Evolutionary conservation across 1,140 invertebrate species (phyloP).

Genomic region (Wiebesia pumilae): DNA sequence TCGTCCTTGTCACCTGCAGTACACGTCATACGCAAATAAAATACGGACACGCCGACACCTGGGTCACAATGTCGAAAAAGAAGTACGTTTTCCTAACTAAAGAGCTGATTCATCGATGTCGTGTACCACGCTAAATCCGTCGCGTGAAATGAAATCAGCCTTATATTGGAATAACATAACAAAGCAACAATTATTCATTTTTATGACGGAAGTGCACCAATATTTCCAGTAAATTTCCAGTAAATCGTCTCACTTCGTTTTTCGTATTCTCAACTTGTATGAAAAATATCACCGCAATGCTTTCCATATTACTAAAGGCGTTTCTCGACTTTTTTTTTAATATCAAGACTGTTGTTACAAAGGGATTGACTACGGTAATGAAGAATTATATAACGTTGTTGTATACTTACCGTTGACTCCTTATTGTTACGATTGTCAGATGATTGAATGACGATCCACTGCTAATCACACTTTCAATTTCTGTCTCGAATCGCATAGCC

Average conservation of each 20-base stretch:
- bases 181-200: constrained; percentile 18
- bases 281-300: neutral
- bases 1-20: constrained; percentile 35
- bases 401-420: neutral
- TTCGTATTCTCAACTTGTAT: neutral
- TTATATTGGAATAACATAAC: constrained; percentile 5
- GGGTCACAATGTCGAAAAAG: neutral
- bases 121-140: constrained; percentile 1
- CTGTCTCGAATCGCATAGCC: neutral
- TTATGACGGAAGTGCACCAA: neutral
- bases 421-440: neutral
- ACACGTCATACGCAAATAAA: neutral
- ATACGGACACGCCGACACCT: neutral
- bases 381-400: constrained; percentile 26
- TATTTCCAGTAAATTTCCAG: neutral
- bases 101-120: constrained; percentile 26
- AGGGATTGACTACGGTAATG: constrained; percentile 7
- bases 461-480: constrained; percentile 7
- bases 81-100: neutral
- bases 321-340: neutral
- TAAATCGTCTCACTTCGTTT: neutral
- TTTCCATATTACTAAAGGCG: neutral
- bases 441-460: constrained; percentile 9
- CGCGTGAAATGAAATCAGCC: constrained; percentile 19
- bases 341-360: neutral